Evolutionary conservation across 2,797 vertebrate genomes (phyloP).

Genomic region (Malacoctenus gilli): DNA sequence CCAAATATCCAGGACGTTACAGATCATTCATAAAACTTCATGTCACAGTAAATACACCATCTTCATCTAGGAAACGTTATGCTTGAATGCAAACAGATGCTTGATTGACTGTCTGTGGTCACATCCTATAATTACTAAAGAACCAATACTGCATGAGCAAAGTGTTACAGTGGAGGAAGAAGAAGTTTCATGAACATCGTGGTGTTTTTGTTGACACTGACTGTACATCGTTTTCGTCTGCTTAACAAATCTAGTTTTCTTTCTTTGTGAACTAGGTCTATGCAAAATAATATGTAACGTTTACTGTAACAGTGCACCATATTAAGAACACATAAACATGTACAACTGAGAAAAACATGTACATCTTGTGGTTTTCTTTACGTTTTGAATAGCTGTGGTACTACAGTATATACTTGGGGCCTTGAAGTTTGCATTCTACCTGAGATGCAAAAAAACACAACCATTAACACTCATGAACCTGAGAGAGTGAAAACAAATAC

Average conservation of each 20-base stretch:
- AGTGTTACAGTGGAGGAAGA: slow-evolving; percentile 57
- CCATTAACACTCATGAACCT: slow-evolving; percentile 93
- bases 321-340: slow-evolving; percentile 93
- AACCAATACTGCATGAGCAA: slow-evolving; percentile 68
- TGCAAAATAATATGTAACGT: slow-evolving; percentile 98
- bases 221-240: slow-evolving; percentile 78
- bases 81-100: slow-evolving; percentile 65
- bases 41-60: slow-evolving; percentile 87
- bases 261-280: slow-evolving; percentile 87
- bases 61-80: slow-evolving; percentile 74
- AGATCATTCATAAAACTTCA: slow-evolving; percentile 74
- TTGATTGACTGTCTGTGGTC: slow-evolving; percentile 61
- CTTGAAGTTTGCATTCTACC: slow-evolving; percentile 94
- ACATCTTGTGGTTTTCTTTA: slow-evolving; percentile 82
- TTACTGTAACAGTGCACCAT: slow-evolving; percentile 94
- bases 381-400: slow-evolving; percentile 70
- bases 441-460: slow-evolving; percentile 97
- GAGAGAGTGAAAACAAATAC: slow-evolving; percentile 90
- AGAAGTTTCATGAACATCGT: slow-evolving; percentile 66
- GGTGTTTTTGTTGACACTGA: slow-evolving; percentile 72
- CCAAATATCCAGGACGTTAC: slow-evolving; percentile 72
- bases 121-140: slow-evolving; percentile 68
- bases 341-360: slow-evolving; percentile 92
- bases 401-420: slow-evolving; percentile 85
- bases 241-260: slow-evolving; percentile 86